These are phyloP conservation scores for Hirtodrosophila confusa DNA, from an alignment of 2,888 invertebrate genomes.

Conservation along the genomic window DNA sequence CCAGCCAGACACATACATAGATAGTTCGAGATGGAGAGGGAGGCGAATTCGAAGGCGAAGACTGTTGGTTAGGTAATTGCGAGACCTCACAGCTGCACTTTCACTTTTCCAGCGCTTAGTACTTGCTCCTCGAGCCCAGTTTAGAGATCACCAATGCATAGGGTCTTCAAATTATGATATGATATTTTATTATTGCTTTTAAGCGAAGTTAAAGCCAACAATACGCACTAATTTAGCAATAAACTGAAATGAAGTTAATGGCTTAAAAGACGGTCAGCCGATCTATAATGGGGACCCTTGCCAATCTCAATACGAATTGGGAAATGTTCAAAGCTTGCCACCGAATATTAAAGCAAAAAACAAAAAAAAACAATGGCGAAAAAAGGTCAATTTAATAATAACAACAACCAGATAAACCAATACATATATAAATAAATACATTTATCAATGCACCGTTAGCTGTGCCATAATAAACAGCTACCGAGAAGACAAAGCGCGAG, in stretches of 20 bases:
- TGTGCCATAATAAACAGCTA: slow-evolving; percentile 61
- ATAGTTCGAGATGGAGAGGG: background rate
- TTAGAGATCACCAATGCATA: slow-evolving; percentile 15
- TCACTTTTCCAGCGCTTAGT: slow-evolving; percentile 51
- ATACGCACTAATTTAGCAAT: slow-evolving; percentile 67
- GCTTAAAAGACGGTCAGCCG: slow-evolving; percentile 41
- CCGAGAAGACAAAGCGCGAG: slow-evolving; percentile 7
- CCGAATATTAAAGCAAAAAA: slow-evolving; percentile 40
- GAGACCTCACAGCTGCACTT: slow-evolving; percentile 39
- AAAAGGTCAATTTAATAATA: slow-evolving; percentile 79
- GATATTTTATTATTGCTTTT: slow-evolving; percentile 9
- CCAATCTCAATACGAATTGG: slow-evolving; percentile 64
- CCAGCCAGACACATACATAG: slow-evolving; percentile 35
- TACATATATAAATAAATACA: slow-evolving; percentile 35
- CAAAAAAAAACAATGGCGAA: slow-evolving; percentile 51
- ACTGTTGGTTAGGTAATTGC: slow-evolving; percentile 55
- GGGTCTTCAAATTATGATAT: too few species aligned
- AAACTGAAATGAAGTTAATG: slow-evolving; percentile 48
- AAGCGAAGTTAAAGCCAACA: slow-evolving; percentile 43
- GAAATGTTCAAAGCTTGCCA: slow-evolving; percentile 55
- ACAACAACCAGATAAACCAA: slow-evolving; percentile 32
- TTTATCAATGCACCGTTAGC: slow-evolving; percentile 74
- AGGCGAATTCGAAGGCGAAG: slow-evolving; percentile 1
- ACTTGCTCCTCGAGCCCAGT: slow-evolving; percentile 35
- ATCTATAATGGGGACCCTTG: slow-evolving; percentile 36